Evolutionary conservation across 2,888 invertebrate species (phyloP), one percentile per base, ranked within the genome.

Genomic region (Steinernema carpocapsae): DNA sequence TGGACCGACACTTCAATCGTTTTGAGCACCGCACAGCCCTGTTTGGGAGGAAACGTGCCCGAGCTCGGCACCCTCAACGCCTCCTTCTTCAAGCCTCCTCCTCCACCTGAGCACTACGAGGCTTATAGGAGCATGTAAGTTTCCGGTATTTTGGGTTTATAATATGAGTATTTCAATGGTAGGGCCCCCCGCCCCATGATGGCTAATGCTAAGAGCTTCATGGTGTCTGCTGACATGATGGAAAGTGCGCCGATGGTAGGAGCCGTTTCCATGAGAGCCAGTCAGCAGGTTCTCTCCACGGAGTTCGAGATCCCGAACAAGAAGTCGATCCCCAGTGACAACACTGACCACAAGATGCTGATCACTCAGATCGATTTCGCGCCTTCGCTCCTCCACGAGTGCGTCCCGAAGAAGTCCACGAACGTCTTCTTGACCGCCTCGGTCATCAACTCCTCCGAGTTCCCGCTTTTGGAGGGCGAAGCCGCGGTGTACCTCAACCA

Each of bases 261-360:
- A 7, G 10, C 7, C 43, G 43, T 43, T 14, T 7, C 10, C 43
- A 56, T 56, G 56, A 22, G 24, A 12, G 22, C 26, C 22, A 56
- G 17, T 26, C 14, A 56, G 6, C 19, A 10, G 26, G 56, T 10
- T 48, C 86, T 84, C 73, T 86, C 87, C 76, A 86, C 88, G 56
- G 80, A 82, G 22, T 82, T 86, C 4, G 77, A 70, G 26, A 43
- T 78, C 32, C 72, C 74, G 7, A 24, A 72, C 12, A 32, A 64
- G 46, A 82, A 88, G 1, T 84, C 85, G 17, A 87, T 89, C 72
- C 88, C 88, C 7, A 84, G 84, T 51, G 88, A 88, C 78, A 84
- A 82, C 64, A 76, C 81, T 2, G 84, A 81, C 22, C 88, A 88
- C 77, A 88, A 86, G 74, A 83, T 84, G 29, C 24, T 48, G 32